Conservation (phyloP, 2,797 vertebrate species). For the Ctenopoma multispine region DNA sequence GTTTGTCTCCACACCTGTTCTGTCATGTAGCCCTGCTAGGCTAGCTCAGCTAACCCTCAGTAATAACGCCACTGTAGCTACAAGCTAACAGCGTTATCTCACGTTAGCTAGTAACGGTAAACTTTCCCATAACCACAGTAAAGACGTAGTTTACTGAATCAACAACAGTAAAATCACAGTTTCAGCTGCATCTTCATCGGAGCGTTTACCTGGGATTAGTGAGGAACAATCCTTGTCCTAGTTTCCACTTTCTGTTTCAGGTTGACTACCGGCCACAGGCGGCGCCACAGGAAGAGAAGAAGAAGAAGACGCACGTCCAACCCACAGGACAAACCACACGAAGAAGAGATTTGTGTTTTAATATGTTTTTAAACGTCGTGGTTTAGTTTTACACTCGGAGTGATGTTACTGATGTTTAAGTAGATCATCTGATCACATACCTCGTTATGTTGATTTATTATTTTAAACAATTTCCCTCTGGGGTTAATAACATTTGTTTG, state of each 20-base stretch:
- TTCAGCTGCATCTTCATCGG: background rate
- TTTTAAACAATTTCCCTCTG: no score
- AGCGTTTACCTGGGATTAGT: constrained; percentile 37
- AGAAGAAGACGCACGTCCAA: no score
- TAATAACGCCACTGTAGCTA: constrained; percentile 14
- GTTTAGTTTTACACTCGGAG: no score
- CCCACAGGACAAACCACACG: no score
- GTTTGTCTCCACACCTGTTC: background rate
- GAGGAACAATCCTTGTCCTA: background rate
- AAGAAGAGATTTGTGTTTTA: no score
- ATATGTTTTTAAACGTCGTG: no score
- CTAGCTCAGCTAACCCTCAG: constrained; percentile 17
- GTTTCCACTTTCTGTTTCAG: constrained; percentile 7
- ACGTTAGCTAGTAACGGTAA: background rate
- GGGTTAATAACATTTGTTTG: no score
- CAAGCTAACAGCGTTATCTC: constrained; percentile 52
- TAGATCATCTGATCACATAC: no score
- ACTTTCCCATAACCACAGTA: accelerated
- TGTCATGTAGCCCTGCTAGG: background rate
- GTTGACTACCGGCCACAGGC: background rate
- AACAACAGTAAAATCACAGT: accelerated
- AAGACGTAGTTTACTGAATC: accelerated
- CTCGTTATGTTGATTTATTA: no score
- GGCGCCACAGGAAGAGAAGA: background rate
- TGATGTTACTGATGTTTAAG: no score